These are phyloP conservation scores for Horisme vitalbata DNA, from an alignment of 2,888 invertebrate species.

Conservation along the genomic window DNA sequence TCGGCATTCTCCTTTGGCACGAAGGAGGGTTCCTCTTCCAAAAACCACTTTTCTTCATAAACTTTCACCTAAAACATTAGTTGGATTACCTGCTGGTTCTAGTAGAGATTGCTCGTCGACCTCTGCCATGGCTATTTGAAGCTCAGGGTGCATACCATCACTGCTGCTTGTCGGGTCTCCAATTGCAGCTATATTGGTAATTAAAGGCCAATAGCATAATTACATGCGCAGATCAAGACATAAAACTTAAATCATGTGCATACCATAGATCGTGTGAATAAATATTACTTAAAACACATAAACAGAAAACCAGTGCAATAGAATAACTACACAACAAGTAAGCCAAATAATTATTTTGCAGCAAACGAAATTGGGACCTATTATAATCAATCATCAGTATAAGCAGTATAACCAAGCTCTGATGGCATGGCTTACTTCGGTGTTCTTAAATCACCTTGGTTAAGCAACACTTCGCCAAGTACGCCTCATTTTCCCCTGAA, in stretches of 20 bases:
- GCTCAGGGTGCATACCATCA: slow-evolving; percentile 64
- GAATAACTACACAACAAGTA: not conserved
- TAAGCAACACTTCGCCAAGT: too few species aligned
- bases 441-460: too few species aligned
- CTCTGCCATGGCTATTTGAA: slow-evolving; percentile 48
- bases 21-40: too few species aligned
- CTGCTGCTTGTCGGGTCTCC: slow-evolving; percentile 74
- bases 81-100: slow-evolving; percentile 64
- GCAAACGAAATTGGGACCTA: not conserved
- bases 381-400: too few species aligned
- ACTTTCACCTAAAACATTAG: too few species aligned
- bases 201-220: slow-evolving; percentile 19
- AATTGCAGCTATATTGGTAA: slow-evolving; percentile 54
- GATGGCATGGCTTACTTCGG: too few species aligned
- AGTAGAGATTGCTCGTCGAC: slow-evolving; percentile 52
- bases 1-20: too few species aligned
- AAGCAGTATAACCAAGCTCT: too few species aligned
- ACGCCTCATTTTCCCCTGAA: too few species aligned
- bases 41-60: too few species aligned
- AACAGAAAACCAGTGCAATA: slow-evolving; percentile 1
- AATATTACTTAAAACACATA: not conserved
- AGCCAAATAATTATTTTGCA: not conserved
- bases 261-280: not conserved
- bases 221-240: slow-evolving; percentile 12
- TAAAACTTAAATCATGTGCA: slow-evolving; percentile 6